phyloP scores from a whole-genome alignment of 2,113 vertebrate genomes.

The Mugil cephalus region DNA sequence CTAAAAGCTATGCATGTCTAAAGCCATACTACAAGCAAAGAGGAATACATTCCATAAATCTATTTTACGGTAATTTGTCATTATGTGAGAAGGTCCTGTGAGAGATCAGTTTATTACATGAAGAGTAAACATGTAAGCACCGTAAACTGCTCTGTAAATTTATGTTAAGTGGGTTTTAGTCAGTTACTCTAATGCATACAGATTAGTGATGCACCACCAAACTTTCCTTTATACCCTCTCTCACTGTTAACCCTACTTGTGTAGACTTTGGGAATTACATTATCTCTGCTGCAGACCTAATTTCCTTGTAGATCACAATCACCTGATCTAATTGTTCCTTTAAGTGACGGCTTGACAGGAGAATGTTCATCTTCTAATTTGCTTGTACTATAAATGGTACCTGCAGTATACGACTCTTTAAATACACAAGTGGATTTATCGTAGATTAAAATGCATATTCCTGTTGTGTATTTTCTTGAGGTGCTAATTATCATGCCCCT shows the following conservation, averaged over 20 bases:
- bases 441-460: slow-evolving; percentile 3
- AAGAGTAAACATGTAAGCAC: neutral
- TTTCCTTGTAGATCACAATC: slow-evolving; percentile 6
- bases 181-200: neutral
- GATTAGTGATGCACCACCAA: slow-evolving; percentile 4
- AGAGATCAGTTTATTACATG: neutral
- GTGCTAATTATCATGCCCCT: slow-evolving; percentile 19
- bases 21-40: neutral
- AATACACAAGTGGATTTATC: neutral
- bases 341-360: neutral
- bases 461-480: slow-evolving; percentile 11
- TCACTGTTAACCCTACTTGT: slow-evolving; percentile 11
- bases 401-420: too few relatives aligned
- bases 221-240: neutral
- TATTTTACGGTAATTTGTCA: too few relatives aligned
- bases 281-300: slow-evolving; percentile 13
- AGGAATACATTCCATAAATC: neutral
- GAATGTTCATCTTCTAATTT: slow-evolving; percentile 2
- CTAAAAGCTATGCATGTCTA: neutral
- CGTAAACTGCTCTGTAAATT: neutral
- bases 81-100: neutral
- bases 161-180: neutral
- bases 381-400: neutral
- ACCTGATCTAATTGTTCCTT: slow-evolving; percentile 14
- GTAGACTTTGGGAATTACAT: slow-evolving; percentile 2